Evolutionary conservation across 2,797 vertebrate species (phyloP).

Genomic region (Enteromius afrohamiltoni): DNA sequence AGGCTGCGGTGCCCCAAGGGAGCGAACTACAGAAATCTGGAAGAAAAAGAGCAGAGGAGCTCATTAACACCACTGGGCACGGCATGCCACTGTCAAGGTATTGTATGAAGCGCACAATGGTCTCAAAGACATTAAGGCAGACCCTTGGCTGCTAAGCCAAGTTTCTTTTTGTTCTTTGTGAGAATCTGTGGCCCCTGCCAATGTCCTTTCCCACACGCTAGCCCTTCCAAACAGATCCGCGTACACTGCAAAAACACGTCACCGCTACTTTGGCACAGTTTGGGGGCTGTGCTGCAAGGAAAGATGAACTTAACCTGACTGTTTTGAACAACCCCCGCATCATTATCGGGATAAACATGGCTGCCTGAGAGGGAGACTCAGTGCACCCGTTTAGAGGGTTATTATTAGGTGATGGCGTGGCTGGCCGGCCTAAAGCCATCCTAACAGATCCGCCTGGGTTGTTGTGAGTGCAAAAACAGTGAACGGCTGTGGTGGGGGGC

Average conservation of each 20-base stretch:
- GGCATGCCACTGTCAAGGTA: conserved; percentile 39
- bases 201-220: conserved; percentile 16
- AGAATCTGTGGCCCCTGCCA: conserved; percentile 35
- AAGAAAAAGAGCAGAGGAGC: conserved; percentile 32
- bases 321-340: conserved; percentile 35
- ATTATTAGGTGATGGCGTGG: conserved; percentile 73
- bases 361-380: conserved; percentile 74
- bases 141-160: conserved; percentile 38
- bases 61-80: conserved; percentile 47
- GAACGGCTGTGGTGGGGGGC: conserved; percentile 43
- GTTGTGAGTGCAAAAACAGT: conserved; percentile 61
- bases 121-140: conserved; percentile 35
- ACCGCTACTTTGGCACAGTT: conserved; percentile 59
- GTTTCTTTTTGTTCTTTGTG: conserved; percentile 43
- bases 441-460: conserved; percentile 61
- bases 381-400: conserved; percentile 76
- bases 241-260: conserved; percentile 15
- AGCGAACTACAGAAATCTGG: conserved; percentile 1
- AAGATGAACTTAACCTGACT: conserved; percentile 59
- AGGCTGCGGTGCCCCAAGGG: conserved; percentile 38
- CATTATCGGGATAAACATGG: conserved; percentile 69
- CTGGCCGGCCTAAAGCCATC: conserved; percentile 61
- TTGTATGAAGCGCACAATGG: conserved; percentile 31
- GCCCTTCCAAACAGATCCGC: conserved; percentile 22
- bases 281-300: conserved; percentile 70